Evolutionary conservation across 2,888 invertebrate genomes (phyloP).

Genomic region (Mongoloraphidia duomilia): DNA sequence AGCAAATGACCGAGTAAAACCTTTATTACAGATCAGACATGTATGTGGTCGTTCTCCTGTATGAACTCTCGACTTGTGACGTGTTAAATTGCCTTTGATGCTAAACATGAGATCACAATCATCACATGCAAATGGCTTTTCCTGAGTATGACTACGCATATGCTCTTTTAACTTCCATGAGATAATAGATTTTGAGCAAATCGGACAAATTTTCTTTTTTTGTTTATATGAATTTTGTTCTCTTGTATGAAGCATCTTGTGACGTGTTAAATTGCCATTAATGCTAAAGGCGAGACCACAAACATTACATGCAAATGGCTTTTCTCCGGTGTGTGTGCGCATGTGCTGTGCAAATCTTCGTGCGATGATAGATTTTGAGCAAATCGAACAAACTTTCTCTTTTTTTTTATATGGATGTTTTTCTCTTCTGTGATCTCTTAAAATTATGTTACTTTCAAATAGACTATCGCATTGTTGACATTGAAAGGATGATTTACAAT

Average conservation of each 20-base stretch:
- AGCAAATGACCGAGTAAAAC: conserved; percentile 2
- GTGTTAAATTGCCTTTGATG: neutral
- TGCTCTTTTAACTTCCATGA: neutral
- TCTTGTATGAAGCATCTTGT: conserved; percentile 4
- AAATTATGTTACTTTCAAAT: no score
- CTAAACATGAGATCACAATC: neutral
- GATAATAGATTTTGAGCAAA: no score
- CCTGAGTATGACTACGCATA: neutral
- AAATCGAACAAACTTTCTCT: no score
- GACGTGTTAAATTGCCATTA: conserved; percentile 4
- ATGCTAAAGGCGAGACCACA: neutral
- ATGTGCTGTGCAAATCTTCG: neutral
- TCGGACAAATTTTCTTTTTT: no score
- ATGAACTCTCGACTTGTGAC: conserved; percentile 2
- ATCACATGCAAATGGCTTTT: neutral
- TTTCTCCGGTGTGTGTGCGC: neutral
- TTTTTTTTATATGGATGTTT: no score
- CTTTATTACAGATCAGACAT: neutral
- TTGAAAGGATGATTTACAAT: no score
- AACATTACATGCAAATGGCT: conserved; percentile 1
- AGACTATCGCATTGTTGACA: no score
- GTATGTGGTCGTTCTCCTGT: conserved; percentile 4
- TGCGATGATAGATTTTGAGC: no score
- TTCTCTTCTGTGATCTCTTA: no score
- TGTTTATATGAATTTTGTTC: neutral